Percentiles rank a stretch among this genome's conserved stretches.
These are phyloP conservation scores for Irena cyanogastra DNA, from an alignment of 2,113 vertebrate species.

Conservation along the genomic window DNA sequence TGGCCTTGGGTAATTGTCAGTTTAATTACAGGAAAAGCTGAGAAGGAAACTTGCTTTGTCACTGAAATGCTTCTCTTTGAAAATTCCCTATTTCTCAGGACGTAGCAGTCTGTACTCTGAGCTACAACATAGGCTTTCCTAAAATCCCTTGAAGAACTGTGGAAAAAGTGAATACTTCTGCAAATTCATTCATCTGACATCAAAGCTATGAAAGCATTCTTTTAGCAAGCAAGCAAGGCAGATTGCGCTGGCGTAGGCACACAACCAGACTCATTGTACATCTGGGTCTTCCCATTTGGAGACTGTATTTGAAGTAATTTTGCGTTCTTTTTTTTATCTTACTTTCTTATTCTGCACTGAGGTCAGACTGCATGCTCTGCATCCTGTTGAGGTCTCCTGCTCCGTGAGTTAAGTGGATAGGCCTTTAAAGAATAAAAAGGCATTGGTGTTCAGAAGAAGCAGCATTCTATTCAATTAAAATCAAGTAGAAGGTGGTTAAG, in stretches of 20 bases:
- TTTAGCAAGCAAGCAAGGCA: not conserved
- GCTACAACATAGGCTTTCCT: not conserved
- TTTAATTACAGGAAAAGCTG: conserved; percentile 45
- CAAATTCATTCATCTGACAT: conserved; percentile 48
- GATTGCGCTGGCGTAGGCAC: not conserved
- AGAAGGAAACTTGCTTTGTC: conserved; percentile 26
- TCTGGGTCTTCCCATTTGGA: not conserved
- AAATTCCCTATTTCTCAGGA: not conserved
- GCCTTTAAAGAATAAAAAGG: conserved; percentile 19
- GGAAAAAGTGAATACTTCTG: conserved; percentile 32
- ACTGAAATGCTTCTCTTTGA: conserved; percentile 14
- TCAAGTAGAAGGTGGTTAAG: conserved; percentile 23
- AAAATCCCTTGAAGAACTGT: conserved; percentile 35
- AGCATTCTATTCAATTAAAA: conserved; percentile 22
- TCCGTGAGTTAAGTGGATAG: conserved; percentile 9
- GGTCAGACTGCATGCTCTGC: conserved; percentile 5
- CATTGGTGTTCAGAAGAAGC: conserved; percentile 20
- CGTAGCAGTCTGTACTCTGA: not conserved
- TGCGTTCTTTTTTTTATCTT: not conserved
- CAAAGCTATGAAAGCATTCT: conserved; percentile 37
- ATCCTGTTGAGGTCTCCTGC: not conserved
- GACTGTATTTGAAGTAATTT: conserved; percentile 36
- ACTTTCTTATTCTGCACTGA: not conserved
- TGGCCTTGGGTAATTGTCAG: conserved; percentile 40
- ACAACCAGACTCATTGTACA: conserved; percentile 21